These are phyloP conservation scores for Myoxocephalus aenaeus DNA, from an alignment of 2,797 vertebrate genomes.

Conservation along the genomic window DNA sequence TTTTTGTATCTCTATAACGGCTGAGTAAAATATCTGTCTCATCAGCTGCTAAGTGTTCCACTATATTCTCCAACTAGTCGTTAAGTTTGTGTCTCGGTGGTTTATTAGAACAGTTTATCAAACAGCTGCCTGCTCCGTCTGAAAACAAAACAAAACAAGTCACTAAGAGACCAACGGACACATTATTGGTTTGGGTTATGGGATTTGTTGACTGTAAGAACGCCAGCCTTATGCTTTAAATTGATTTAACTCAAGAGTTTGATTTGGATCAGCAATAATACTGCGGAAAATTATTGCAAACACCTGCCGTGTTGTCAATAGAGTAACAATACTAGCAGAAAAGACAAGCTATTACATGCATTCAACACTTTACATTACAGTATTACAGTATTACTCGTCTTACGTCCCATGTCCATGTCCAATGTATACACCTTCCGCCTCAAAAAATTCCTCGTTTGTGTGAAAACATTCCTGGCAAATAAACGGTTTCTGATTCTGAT, in stretches of 20 bases:
- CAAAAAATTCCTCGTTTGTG: too few relatives aligned
- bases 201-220: constrained; percentile 5
- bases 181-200: constrained; percentile 1
- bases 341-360: not conserved
- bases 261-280: not conserved
- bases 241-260: not conserved
- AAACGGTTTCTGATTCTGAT: too few relatives aligned
- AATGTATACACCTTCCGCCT: too few relatives aligned
- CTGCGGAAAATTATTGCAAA: not conserved
- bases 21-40: not conserved
- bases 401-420: too few relatives aligned
- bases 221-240: not conserved
- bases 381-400: too few relatives aligned
- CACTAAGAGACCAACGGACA: not conserved
- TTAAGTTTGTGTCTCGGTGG: not conserved
- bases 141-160: not conserved
- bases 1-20: not conserved
- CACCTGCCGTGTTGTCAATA: constrained; percentile 28
- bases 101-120: not conserved
- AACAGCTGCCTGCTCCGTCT: constrained; percentile 2
- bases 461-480: too few relatives aligned
- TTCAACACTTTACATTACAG: constrained; percentile 5
- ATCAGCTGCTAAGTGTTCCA: not conserved
- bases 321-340: constrained; percentile 6
- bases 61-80: not conserved